A percentile compares a stretch with the other conserved stretches of the same genome.
phyloP scores from a whole-genome alignment of 2,888 invertebrate species.

The Amblyteles armatorius region DNA sequence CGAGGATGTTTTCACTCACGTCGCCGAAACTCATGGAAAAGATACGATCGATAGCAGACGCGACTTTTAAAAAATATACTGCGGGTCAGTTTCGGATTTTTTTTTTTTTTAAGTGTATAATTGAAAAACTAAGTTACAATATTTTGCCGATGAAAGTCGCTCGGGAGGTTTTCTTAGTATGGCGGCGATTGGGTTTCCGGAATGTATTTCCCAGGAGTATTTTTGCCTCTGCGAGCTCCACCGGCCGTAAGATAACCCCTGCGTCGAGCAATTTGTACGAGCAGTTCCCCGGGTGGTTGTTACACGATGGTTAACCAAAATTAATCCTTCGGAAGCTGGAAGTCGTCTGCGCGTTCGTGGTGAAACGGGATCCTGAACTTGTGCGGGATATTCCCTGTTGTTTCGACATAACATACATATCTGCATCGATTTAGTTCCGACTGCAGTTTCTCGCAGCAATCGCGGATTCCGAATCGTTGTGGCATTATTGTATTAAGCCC shows the following conservation, averaged over 20 bases:
- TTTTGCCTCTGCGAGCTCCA: constrained; percentile 71
- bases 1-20: constrained; percentile 46
- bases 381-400: constrained; percentile 5
- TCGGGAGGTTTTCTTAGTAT: constrained; percentile 19
- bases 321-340: constrained; percentile 74
- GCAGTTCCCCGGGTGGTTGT: constrained; percentile 78
- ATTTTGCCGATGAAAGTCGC: not conserved
- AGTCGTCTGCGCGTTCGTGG: constrained; percentile 17
- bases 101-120: no score
- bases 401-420: not conserved
- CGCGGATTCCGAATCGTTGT: not conserved
- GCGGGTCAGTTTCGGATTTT: not conserved
- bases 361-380: constrained; percentile 35
- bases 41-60: not conserved
- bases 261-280: constrained; percentile 73
- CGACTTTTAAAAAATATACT: not conserved
- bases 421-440: not conserved
- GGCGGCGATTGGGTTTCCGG: constrained; percentile 75
- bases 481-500: no score
- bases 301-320: constrained; percentile 78
- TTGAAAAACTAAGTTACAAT: not conserved
- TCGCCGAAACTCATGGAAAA: constrained; percentile 36
- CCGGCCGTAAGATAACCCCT: constrained; percentile 57
- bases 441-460: not conserved
- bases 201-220: constrained; percentile 80